Evolutionary conservation across 2,888 invertebrate genomes (phyloP).

Genomic region (Drosophila prostipennis): DNA sequence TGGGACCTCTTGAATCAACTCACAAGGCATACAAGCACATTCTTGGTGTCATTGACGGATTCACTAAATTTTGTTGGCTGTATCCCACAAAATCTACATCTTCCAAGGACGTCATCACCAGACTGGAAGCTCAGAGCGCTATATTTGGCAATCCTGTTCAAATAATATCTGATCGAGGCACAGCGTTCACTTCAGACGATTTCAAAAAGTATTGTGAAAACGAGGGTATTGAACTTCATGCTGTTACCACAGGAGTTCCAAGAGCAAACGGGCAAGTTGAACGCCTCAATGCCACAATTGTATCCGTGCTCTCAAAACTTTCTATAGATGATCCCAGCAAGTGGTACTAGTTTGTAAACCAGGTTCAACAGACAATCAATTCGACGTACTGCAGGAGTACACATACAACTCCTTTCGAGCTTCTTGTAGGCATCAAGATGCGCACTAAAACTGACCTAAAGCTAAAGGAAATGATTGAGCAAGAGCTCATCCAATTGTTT

Average conservation of each 20-base stretch:
- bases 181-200: too few relatives aligned
- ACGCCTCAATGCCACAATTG: too few relatives aligned
- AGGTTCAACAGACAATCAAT: neutral
- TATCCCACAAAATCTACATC: neutral
- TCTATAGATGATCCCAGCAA: neutral
- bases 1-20: too few relatives aligned
- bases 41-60: too few relatives aligned
- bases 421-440: neutral
- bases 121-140: too few relatives aligned
- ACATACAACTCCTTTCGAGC: constrained; percentile 1
- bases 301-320: too few relatives aligned
- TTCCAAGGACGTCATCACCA: neutral
- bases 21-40: too few relatives aligned
- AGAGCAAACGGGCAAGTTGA: neutral
- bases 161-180: too few relatives aligned
- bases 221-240: neutral
- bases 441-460: neutral
- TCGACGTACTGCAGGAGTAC: constrained; percentile 1
- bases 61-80: too few relatives aligned
- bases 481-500: neutral
- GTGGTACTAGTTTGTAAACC: too few relatives aligned
- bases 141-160: too few relatives aligned
- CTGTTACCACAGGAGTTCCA: neutral
- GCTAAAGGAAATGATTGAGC: neutral
- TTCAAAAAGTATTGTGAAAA: neutral